Percentiles rank a stretch among this genome's conserved stretches.
phyloP scores from a whole-genome alignment of 2,113 vertebrate species.

The Pterocles gutturalis region DNA sequence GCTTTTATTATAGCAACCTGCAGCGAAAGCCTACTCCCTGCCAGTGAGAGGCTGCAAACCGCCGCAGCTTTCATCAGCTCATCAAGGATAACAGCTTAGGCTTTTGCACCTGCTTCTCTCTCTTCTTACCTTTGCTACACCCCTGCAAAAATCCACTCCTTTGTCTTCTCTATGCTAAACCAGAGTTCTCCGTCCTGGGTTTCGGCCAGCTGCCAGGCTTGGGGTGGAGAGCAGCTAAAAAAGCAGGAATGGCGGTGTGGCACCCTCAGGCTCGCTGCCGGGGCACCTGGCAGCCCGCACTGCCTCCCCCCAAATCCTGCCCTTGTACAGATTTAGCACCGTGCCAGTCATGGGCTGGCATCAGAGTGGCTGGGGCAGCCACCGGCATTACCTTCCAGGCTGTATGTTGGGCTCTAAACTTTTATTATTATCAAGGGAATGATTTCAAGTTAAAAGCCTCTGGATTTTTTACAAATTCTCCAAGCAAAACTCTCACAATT shows the following conservation, averaged over 20 bases:
- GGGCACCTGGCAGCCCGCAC: neutral
- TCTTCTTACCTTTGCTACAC: neutral
- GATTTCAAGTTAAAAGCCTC: neutral
- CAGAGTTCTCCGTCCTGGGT: neutral
- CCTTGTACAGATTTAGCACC: neutral
- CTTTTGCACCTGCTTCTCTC: neutral
- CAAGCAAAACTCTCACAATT: neutral
- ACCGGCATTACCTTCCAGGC: fast-evolving
- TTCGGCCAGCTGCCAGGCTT: neutral
- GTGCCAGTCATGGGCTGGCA: fast-evolving
- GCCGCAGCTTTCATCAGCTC: neutral
- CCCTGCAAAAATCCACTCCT: neutral
- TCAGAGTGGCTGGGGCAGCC: neutral
- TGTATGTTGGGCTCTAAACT: neutral
- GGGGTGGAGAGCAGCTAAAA: neutral
- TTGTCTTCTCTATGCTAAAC: neutral
- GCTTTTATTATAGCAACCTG: neutral
- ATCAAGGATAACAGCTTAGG: neutral
- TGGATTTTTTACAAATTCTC: neutral
- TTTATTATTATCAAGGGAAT: neutral
- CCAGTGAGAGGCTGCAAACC: neutral
- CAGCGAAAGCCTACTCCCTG: neutral
- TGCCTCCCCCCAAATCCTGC: neutral
- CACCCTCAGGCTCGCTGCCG: fast-evolving
- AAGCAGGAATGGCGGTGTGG: fast-evolving